Evolutionary conservation across 2,888 invertebrate species (phyloP), one percentile per base, ranked within the genome.

Genomic region (Plutella xylostella): DNA sequence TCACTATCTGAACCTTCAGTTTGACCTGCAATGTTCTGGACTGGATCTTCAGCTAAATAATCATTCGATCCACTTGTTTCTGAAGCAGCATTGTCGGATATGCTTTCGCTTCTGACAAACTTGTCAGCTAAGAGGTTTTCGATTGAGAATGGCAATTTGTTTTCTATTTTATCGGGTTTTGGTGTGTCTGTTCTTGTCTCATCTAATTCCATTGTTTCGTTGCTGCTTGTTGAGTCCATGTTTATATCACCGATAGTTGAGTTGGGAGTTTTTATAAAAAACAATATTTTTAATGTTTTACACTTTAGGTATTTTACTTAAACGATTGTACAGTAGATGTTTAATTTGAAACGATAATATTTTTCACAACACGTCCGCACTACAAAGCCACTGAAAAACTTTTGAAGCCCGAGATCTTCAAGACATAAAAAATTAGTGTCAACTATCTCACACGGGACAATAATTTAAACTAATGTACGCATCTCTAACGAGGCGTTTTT

Each of bases 401-500:
- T 67, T 63, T 58, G 60, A 57, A 55, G 47, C 18, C 38, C 15
- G 25, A 22, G n/a, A 9, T 22, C 14, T 18, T 2, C 3, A 11
- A 15, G 4, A 14, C 25, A 12, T 11, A 1, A 21, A n/a, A 19
- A 19, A 20, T 51, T 51, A 54, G 50, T 49, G 49, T 56, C 56
- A 52, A 47, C 53, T 54, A 51, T 47, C 53, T 63, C 66, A 55
- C 60, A 50, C 57, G 55, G 55, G 56, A 55, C 57, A 58, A 69
- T 67, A 68, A 72, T 72, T 72, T 69, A 66, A 63, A 76, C 80
- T 74, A 72, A 80, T 77, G 66, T 11, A 19, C 61, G 65, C 72
- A 67, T 62, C 55, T 60, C 67, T 64, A 68, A 68, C 71, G 75
- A 72, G 63, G 69, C 76, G 80, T 80, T 80, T 78, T 78, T 78